Conservation (phyloP, 2,888 invertebrate species). For the Byasa hedistus region DNA sequence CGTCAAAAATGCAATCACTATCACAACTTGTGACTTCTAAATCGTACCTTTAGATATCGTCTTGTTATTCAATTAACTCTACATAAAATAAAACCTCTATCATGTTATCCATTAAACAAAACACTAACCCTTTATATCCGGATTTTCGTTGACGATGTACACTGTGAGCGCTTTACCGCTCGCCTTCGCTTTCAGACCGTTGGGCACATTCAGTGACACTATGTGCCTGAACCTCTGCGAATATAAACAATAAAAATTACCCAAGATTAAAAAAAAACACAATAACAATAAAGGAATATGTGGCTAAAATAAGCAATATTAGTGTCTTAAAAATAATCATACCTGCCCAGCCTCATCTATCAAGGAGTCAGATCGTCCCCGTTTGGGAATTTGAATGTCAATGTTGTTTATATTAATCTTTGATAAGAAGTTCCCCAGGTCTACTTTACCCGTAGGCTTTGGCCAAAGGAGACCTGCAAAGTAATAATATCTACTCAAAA, state of each 20-base stretch:
- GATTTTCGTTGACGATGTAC: constrained; percentile 52
- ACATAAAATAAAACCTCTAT: too few relatives aligned
- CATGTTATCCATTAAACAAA: too few relatives aligned
- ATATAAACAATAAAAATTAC: too few relatives aligned
- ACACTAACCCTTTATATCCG: constrained; percentile 54
- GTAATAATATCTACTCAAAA: background rate
- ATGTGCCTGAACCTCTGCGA: constrained; percentile 63
- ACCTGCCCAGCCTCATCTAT: constrained; percentile 58
- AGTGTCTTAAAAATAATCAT: constrained; percentile 31
- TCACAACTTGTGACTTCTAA: too few relatives aligned
- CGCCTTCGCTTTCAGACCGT: constrained; percentile 51
- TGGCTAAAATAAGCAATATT: too few relatives aligned
- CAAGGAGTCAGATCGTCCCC: constrained; percentile 51
- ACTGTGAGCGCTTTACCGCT: constrained; percentile 60
- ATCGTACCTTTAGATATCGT: too few relatives aligned
- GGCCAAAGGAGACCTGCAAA: constrained; percentile 81
- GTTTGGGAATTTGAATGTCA: constrained; percentile 60
- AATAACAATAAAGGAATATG: too few relatives aligned
- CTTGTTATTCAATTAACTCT: too few relatives aligned
- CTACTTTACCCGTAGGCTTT: constrained; percentile 80
- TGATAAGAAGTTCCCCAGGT: constrained; percentile 76
- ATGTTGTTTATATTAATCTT: constrained; percentile 75
- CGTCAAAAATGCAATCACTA: too few relatives aligned
- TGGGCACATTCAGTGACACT: constrained; percentile 49
- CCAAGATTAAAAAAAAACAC: too few relatives aligned